These are phyloP conservation scores for Siphlonurus alternatus DNA, from an alignment of 2,888 invertebrate species.

Conservation along the genomic window DNA sequence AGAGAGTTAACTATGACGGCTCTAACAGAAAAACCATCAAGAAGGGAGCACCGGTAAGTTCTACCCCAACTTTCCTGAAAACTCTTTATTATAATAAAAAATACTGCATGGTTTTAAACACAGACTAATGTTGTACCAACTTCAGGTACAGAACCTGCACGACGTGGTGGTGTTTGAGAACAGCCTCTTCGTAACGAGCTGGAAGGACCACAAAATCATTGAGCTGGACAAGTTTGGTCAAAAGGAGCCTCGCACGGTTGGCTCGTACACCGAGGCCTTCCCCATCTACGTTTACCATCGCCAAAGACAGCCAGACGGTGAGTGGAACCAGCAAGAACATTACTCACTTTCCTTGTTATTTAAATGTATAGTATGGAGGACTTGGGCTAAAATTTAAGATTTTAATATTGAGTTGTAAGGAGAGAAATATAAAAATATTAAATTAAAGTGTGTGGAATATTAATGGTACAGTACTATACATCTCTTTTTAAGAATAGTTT, in stretches of 20 bases:
- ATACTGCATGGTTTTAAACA: slow-evolving; percentile 6
- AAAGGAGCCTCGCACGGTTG: slow-evolving; percentile 29
- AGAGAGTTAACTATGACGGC: slow-evolving; percentile 62
- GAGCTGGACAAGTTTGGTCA: slow-evolving; percentile 39
- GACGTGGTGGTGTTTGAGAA: slow-evolving; percentile 58
- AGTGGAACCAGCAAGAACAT: too few species aligned
- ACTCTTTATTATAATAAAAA: background rate
- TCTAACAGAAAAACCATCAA: slow-evolving; percentile 41
- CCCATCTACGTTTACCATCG: slow-evolving; percentile 57
- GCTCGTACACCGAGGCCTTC: slow-evolving; percentile 39
- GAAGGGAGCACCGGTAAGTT: slow-evolving; percentile 32
- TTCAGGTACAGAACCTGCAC: slow-evolving; percentile 45
- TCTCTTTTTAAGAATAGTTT: too few species aligned
- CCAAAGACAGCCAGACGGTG: slow-evolving; percentile 56
- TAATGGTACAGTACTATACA: too few species aligned
- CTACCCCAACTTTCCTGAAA: background rate
- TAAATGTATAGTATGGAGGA: too few species aligned
- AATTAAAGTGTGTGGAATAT: too few species aligned
- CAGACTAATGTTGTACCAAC: slow-evolving; percentile 1
- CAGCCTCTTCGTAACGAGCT: slow-evolving; percentile 52
- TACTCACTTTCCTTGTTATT: too few species aligned
- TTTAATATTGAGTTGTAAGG: too few species aligned
- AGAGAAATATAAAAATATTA: too few species aligned
- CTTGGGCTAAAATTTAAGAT: too few species aligned
- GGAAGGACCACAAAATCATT: slow-evolving; percentile 46